Percentiles rank a stretch among this genome's conserved stretches.
These are phyloP conservation scores for Sapajus apella DNA, from an alignment of 2,113 vertebrate species.

Conservation along the genomic window DNA sequence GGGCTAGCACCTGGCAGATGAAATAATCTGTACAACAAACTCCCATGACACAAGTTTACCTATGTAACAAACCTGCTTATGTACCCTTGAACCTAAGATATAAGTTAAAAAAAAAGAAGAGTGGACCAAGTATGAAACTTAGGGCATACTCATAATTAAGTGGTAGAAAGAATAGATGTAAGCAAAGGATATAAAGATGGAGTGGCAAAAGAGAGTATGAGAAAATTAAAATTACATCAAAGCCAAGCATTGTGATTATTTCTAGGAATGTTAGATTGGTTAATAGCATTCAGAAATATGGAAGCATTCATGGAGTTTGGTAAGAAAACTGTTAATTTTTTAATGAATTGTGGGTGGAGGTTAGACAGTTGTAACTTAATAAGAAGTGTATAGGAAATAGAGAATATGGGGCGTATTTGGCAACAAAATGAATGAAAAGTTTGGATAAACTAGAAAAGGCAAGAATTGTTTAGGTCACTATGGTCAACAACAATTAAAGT, in stretches of 20 bases:
- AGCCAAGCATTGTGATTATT: not conserved
- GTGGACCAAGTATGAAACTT: not conserved
- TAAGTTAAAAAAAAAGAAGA: not conserved
- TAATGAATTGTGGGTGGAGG: not conserved
- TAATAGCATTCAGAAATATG: not conserved
- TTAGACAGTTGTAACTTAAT: not conserved
- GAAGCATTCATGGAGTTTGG: not conserved
- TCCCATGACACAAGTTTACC: too few relatives aligned
- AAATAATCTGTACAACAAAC: too few relatives aligned
- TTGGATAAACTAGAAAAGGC: not conserved
- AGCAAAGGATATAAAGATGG: not conserved
- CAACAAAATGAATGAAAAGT: not conserved
- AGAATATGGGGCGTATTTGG: not conserved
- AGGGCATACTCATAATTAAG: not conserved
- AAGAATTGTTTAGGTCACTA: not conserved
- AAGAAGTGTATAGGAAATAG: not conserved
- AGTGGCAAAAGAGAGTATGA: not conserved
- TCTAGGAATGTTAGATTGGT: not conserved
- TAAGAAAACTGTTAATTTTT: not conserved
- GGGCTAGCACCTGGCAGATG: too few relatives aligned
- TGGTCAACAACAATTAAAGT: not conserved
- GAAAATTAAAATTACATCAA: not conserved
- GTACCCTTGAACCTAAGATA: too few relatives aligned
- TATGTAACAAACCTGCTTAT: too few relatives aligned
- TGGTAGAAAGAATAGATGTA: not conserved